Evolutionary conservation across 2,888 invertebrate genomes (phyloP), one percentile per base, ranked within the genome.

Genomic region (Noctua pronuba): DNA sequence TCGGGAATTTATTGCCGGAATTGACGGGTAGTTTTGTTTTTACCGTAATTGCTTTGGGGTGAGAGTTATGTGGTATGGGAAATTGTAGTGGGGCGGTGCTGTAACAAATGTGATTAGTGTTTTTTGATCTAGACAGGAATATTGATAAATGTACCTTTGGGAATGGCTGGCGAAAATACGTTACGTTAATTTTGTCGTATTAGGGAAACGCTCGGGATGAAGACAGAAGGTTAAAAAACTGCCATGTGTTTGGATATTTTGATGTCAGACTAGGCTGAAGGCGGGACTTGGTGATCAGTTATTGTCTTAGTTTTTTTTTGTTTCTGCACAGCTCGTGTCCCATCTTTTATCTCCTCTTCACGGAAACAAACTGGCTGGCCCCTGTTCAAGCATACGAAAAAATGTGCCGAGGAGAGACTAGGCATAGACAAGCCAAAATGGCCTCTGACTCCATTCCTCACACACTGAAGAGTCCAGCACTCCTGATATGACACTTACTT

Each of bases 391-490:
- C 90, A n/a, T n/a, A n/a, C 95, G 7, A 94, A 86, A 79, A 96
- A 96, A 77, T 94, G 96, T 10, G 95, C 96, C 31, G 96, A 96
- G 86, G 93, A 94, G 65, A 94, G 91, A 79, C 90, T 96, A 52
- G 97, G 97, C 4, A 92, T 98, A 73, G 97, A 97, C 13, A 97
- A 97, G 89, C 98, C 98, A 2, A 98, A 98, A 90, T 97, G 97
- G 86, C 98, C 98, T 0, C 88, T 97, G 71, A 97, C 97, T 0
- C 97, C 98, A 0, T 98, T 97, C 91, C 97, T 98, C 88, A 97
- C n/a, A n/a, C n/a, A n/a, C n/a, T n/a, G n/a, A n/a, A n/a, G n/a
- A n/a, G n/a, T n/a, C n/a, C n/a, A n/a, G n/a, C n/a, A n/a, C n/a
- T n/a, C 2, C 76, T 95, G 2, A 0, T 44, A 44, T 44, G 44